Percentiles rank a stretch among this genome's conserved stretches.
Conservation (phyloP, 2,113 vertebrate species). For the Spilogale gracilis region DNA sequence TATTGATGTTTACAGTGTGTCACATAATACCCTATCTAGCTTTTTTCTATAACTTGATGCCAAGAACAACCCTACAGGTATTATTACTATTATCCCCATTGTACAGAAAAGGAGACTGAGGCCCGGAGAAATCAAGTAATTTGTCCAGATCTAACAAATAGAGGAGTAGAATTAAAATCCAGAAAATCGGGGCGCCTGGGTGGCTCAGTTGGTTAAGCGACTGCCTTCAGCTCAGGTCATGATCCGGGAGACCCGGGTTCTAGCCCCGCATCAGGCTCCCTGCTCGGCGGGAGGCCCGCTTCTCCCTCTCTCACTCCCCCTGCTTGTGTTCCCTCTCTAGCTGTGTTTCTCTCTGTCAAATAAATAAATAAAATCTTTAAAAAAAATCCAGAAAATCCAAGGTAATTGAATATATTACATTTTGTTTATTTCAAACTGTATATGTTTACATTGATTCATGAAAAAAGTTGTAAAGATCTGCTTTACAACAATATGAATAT, state of each 20-base stretch:
- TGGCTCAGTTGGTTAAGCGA: too few species aligned
- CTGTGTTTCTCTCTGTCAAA: too few species aligned
- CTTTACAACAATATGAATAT: not conserved
- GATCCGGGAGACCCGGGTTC: too few species aligned
- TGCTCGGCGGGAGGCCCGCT: too few species aligned
- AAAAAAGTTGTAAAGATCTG: not conserved
- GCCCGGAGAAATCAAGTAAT: not conserved
- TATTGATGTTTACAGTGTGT: not conserved
- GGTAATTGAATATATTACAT: not conserved
- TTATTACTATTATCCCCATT: not conserved
- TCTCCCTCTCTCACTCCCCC: too few species aligned
- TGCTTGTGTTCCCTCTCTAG: too few species aligned
- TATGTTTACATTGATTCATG: not conserved
- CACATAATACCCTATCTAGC: not conserved
- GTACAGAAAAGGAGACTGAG: not conserved
- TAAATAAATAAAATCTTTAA: too few species aligned
- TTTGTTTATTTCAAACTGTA: constrained; percentile 15
- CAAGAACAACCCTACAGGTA: not conserved
- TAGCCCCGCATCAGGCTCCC: too few species aligned
- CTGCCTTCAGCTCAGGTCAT: too few species aligned
- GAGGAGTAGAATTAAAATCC: constrained; percentile 43
- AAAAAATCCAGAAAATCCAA: constrained; percentile 37
- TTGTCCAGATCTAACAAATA: not conserved
- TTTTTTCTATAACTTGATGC: not conserved
- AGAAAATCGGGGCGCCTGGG: not conserved